These are phyloP conservation scores for Ibycter americanus DNA, from an alignment of 2,797 vertebrate species.

Conservation along the genomic window DNA sequence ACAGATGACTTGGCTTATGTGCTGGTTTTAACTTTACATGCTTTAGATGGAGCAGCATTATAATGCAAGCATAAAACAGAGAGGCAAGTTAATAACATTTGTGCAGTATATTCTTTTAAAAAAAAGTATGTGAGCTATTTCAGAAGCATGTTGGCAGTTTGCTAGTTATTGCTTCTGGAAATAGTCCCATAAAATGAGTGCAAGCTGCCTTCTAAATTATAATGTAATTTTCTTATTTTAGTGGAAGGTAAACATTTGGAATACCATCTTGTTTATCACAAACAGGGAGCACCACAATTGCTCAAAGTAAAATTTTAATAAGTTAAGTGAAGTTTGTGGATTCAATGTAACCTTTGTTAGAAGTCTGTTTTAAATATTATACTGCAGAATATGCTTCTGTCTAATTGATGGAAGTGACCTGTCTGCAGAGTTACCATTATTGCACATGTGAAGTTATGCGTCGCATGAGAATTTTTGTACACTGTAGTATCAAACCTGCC, in stretches of 20 bases:
- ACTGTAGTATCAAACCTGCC: not conserved
- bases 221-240: conserved; percentile 41
- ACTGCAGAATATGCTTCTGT: not conserved
- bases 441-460: not conserved
- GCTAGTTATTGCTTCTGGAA: conserved; percentile 38
- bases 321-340: not conserved
- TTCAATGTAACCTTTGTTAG: not conserved
- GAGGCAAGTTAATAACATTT: conserved; percentile 12
- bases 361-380: not conserved
- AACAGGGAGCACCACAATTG: not conserved
- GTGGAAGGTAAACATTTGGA: conserved; percentile 22
- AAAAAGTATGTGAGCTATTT: conserved; percentile 25
- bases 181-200: conserved; percentile 14
- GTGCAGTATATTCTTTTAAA: conserved; percentile 3
- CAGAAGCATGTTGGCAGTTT: conserved; percentile 11
- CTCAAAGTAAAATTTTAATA: conserved; percentile 8
- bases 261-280: not conserved
- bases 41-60: not conserved
- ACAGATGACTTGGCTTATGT: not conserved
- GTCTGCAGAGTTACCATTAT: not conserved
- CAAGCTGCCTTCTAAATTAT: conserved; percentile 33
- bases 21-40: not conserved
- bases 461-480: not conserved
- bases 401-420: not conserved
- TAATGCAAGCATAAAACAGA: not conserved